A percentile compares a stretch with the other conserved stretches of the same genome.
phyloP scores from a whole-genome alignment of 2,888 invertebrate species.

The Ptilodon capucinus region DNA sequence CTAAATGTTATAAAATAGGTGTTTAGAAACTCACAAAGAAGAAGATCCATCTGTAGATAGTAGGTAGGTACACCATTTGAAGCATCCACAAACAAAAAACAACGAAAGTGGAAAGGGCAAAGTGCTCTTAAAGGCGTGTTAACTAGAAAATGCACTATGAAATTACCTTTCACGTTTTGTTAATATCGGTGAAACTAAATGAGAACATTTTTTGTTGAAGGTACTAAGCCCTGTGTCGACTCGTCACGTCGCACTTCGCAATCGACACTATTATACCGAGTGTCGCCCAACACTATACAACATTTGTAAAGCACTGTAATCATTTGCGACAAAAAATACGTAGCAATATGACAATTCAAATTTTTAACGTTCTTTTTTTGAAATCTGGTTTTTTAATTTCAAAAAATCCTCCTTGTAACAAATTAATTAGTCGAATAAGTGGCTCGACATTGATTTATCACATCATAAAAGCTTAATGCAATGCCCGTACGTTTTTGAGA shows the following conservation, averaged over 20 bases:
- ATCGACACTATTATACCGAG: slow-evolving; percentile 46
- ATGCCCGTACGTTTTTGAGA: slow-evolving; percentile 19
- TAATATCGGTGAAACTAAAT: slow-evolving; percentile 70
- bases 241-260: slow-evolving; percentile 60
- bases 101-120: slow-evolving; percentile 73
- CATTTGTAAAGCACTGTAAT: slow-evolving; percentile 5
- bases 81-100: slow-evolving; percentile 55
- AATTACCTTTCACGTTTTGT: slow-evolving; percentile 79
- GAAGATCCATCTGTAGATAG: slow-evolving; percentile 7
- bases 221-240: slow-evolving; percentile 46
- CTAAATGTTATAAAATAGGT: slow-evolving; percentile 16
- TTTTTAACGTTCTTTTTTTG: background rate
- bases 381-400: background rate
- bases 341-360: background rate
- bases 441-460: background rate
- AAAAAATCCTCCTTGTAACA: background rate
- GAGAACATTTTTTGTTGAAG: slow-evolving; percentile 70
- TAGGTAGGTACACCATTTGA: slow-evolving; percentile 24
- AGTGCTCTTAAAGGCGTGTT: slow-evolving; percentile 67
- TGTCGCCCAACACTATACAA: slow-evolving; percentile 32
- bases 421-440: background rate
- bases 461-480: slow-evolving; percentile 13
- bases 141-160: slow-evolving; percentile 77
- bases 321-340: background rate
- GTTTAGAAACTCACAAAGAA: background rate